Conservation (phyloP, 2,888 invertebrate species). For the Eupithecia insigniata region DNA sequence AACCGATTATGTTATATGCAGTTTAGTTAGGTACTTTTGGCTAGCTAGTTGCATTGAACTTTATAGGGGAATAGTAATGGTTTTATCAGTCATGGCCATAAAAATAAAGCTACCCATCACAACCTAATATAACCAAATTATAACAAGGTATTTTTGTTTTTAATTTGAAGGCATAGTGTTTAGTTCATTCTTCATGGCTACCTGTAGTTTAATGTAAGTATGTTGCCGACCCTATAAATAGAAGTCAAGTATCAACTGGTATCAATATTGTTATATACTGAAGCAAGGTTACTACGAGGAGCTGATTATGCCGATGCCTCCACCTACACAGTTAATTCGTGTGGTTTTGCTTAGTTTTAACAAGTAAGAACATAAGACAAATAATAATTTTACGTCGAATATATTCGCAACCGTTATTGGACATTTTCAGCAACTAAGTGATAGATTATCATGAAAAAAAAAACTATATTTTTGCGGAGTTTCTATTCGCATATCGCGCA, state of each 20-base stretch:
- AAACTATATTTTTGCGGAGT: constrained; percentile 5
- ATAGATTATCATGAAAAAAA: neutral
- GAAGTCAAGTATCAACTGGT: constrained; percentile 1
- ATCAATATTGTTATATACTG: neutral
- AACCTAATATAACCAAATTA: too few relatives aligned
- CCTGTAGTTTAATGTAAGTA: neutral
- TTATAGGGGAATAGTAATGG: too few relatives aligned
- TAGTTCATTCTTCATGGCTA: neutral
- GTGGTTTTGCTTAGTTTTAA: neutral
- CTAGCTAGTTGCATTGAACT: too few relatives aligned
- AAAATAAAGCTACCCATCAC: neutral
- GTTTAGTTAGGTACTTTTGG: too few relatives aligned
- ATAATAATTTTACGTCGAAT: neutral
- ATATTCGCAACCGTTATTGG: neutral
- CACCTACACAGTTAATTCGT: constrained; percentile 9
- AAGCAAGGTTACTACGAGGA: constrained; percentile 6
- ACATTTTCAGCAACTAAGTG: neutral
- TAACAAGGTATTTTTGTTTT: neutral
- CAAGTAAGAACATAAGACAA: neutral
- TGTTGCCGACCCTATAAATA: neutral
- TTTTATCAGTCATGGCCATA: too few relatives aligned
- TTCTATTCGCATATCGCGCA: constrained; percentile 7
- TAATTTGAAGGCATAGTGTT: neutral
- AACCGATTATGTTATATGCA: neutral
- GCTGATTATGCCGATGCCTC: constrained; percentile 4